Evolutionary conservation across 2,113 vertebrate species (phyloP).

Genomic region (Dicerorhinus sumatrensis): DNA sequence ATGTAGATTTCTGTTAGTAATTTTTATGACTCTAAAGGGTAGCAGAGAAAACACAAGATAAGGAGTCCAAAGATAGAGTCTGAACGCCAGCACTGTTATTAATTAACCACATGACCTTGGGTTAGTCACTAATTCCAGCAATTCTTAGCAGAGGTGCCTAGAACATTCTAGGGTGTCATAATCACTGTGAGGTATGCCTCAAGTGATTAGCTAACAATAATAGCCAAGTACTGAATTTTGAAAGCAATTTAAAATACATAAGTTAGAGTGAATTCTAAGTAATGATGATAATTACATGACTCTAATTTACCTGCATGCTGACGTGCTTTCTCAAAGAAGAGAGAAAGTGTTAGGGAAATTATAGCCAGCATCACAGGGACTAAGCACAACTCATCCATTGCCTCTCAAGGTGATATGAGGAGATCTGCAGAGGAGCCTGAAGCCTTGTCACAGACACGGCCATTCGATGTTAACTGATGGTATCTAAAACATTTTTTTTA

Average conservation of each 20-base stretch:
- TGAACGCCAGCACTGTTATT: constrained; percentile 65
- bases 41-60: constrained; percentile 64
- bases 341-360: neutral
- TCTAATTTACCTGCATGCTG: constrained; percentile 38
- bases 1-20: constrained; percentile 51
- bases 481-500: neutral
- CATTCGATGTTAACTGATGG: neutral
- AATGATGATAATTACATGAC: constrained; percentile 24
- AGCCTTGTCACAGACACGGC: neutral
- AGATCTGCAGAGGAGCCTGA: neutral
- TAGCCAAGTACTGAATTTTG: constrained; percentile 10
- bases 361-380: neutral
- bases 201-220: constrained; percentile 55
- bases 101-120: constrained; percentile 71
- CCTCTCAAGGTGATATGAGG: neutral
- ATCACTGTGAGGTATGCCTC: neutral
- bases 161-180: constrained; percentile 48
- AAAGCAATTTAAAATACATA: constrained; percentile 62
- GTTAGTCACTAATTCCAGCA: constrained; percentile 58
- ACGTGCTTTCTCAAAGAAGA: constrained; percentile 36
- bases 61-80: constrained; percentile 61
- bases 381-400: neutral
- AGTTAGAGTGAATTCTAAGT: constrained; percentile 52
- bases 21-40: constrained; percentile 50
- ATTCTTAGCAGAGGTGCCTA: constrained; percentile 57